Evolutionary conservation across 2,888 invertebrate species (phyloP).

Genomic region (Endomychus coccineus): DNA sequence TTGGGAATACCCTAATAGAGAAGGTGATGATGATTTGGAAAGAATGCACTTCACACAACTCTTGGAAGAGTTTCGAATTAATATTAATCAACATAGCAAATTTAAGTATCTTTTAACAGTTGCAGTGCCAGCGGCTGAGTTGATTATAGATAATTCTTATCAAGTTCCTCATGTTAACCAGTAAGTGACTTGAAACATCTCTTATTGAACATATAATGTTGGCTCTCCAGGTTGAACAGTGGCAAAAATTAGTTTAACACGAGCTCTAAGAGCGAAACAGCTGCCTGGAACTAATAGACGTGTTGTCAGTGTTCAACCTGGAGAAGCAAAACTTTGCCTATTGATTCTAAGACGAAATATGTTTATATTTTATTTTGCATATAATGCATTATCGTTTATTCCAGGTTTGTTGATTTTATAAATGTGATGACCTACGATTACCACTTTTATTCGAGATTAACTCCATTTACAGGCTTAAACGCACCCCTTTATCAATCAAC

Average conservation of each 20-base stretch:
- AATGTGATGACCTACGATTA: conserved; percentile 92
- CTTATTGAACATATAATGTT: too few species aligned
- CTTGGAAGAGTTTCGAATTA: conserved; percentile 62
- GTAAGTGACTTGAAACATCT: too few species aligned
- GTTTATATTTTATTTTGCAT: too few species aligned
- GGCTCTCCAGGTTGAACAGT: too few species aligned
- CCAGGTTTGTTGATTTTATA: conserved; percentile 68
- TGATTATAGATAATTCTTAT: conserved; percentile 69
- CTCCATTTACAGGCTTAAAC: conserved; percentile 79
- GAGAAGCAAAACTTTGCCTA: too few species aligned
- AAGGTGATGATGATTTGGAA: conserved; percentile 32
- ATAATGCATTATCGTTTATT: conserved; percentile 28
- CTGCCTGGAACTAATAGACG: too few species aligned
- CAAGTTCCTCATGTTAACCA: conserved; percentile 69
- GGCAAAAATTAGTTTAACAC: too few species aligned
- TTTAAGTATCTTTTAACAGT: conserved; percentile 59
- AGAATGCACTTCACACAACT: conserved; percentile 68
- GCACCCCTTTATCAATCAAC: conserved; percentile 64
- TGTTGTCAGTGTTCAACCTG: too few species aligned
- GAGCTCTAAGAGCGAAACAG: too few species aligned
- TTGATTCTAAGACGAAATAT: too few species aligned
- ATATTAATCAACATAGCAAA: conserved; percentile 53
- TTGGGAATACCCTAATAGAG: conserved; percentile 79
- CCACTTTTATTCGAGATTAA: conserved; percentile 66
- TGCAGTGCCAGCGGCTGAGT: conserved; percentile 72